phyloP scores from a whole-genome alignment of 2,113 vertebrate species.

The Papio anubis region DNA sequence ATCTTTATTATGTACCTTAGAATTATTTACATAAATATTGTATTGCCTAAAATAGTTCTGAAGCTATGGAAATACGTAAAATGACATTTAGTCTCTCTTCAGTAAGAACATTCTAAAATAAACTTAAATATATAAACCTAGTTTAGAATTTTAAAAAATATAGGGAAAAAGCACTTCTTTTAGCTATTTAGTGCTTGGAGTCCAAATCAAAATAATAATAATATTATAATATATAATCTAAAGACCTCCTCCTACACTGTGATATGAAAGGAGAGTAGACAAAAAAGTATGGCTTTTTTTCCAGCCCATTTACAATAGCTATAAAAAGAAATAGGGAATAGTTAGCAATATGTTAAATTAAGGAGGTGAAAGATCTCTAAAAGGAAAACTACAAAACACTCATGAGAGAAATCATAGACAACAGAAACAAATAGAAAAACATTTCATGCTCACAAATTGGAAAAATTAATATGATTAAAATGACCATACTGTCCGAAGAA shows the following conservation, averaged over 20 bases:
- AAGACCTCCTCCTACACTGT: background rate
- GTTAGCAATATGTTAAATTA: too few species aligned
- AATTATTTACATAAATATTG: conserved; percentile 18
- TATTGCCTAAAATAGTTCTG: background rate
- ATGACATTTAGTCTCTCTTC: background rate
- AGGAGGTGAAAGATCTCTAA: too few species aligned
- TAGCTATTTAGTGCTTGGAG: background rate
- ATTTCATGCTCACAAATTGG: too few species aligned
- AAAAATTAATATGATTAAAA: too few species aligned
- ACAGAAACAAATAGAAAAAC: too few species aligned
- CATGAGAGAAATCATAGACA: too few species aligned
- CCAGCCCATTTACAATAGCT: too few species aligned
- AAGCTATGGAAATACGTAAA: background rate
- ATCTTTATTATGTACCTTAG: background rate
- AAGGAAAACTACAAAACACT: too few species aligned
- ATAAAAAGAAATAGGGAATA: too few species aligned
- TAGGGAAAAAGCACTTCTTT: background rate
- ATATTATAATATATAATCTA: background rate
- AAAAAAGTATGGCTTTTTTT: background rate
- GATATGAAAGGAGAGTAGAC: background rate
- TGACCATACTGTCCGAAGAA: too few species aligned
- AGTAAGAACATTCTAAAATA: background rate
- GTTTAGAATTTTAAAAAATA: background rate
- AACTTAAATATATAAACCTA: background rate
- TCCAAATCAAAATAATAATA: background rate